A percentile compares a stretch with the other conserved stretches of the same genome.
These are phyloP conservation scores for Mustela lutreola DNA, from an alignment of 2,113 vertebrate genomes.

Conservation along the genomic window DNA sequence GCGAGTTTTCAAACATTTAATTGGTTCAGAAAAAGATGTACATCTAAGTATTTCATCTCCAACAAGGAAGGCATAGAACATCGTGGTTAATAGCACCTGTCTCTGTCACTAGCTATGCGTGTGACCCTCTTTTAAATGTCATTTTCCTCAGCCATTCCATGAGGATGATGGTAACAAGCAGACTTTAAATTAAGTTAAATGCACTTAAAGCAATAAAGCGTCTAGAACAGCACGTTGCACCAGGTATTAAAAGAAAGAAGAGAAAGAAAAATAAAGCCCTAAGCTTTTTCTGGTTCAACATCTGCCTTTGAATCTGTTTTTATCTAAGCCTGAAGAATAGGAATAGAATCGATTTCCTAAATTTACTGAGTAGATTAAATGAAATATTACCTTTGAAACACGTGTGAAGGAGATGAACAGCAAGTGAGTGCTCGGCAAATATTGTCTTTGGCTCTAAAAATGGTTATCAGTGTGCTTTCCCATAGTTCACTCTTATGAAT, in stretches of 20 bases:
- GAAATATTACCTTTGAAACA: background rate
- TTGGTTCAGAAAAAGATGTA: background rate
- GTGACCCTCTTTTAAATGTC: background rate
- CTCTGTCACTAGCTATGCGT: background rate
- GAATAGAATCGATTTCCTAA: constrained; percentile 45
- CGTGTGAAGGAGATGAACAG: background rate
- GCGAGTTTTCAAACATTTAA: background rate
- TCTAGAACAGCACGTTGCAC: background rate
- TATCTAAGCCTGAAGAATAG: background rate
- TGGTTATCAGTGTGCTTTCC: background rate
- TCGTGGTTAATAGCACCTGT: too few relatives aligned
- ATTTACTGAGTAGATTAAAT: constrained; percentile 38
- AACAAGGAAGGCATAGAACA: background rate
- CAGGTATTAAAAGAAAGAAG: background rate
- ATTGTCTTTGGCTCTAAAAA: constrained; percentile 23
- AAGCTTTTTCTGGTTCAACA: background rate
- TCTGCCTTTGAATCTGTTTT: constrained; percentile 22
- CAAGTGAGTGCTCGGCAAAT: background rate
- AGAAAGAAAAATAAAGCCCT: background rate
- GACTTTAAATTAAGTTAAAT: background rate
- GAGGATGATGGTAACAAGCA: background rate
- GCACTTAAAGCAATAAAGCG: background rate
- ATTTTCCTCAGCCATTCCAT: background rate
- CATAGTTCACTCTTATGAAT: background rate
- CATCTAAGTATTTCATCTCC: background rate